Percentiles rank a stretch among this genome's conserved stretches.
Conservation (phyloP, 1,140 invertebrate species). For the Myzus persicae region DNA sequence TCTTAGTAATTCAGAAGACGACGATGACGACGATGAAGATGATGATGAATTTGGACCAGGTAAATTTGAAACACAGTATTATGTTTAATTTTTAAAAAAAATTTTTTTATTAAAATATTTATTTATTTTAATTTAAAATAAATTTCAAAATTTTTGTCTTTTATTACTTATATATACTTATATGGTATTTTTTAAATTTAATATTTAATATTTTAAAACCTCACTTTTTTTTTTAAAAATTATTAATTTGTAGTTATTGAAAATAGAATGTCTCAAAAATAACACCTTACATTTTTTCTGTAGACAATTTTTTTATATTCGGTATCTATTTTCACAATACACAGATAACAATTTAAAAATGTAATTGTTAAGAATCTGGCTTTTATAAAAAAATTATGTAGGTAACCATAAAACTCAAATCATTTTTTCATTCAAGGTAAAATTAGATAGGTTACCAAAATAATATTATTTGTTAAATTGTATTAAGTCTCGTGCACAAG, state of each 20-base stretch:
- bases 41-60: constrained; percentile 32
- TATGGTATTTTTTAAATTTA: neutral
- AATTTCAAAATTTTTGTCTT: neutral
- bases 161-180: neutral
- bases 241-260: neutral
- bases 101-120: no score
- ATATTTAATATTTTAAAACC: neutral
- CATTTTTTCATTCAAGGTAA: neutral
- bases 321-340: neutral
- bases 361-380: no score
- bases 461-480: no score
- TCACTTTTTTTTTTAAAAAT: neutral
- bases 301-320: neutral
- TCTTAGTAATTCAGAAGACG: constrained; percentile 25
- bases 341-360: neutral
- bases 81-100: no score
- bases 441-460: neutral
- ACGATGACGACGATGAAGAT: neutral
- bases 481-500: no score
- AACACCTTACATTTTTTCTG: neutral
- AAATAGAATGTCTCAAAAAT: neutral
- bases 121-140: neutral
- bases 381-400: neutral
- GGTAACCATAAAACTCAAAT: neutral
- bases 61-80: neutral